Percentiles rank a stretch among this genome's conserved stretches.
phyloP scores from a whole-genome alignment of 2,888 invertebrate genomes.

The Rhopalosiphum nymphaeae region DNA sequence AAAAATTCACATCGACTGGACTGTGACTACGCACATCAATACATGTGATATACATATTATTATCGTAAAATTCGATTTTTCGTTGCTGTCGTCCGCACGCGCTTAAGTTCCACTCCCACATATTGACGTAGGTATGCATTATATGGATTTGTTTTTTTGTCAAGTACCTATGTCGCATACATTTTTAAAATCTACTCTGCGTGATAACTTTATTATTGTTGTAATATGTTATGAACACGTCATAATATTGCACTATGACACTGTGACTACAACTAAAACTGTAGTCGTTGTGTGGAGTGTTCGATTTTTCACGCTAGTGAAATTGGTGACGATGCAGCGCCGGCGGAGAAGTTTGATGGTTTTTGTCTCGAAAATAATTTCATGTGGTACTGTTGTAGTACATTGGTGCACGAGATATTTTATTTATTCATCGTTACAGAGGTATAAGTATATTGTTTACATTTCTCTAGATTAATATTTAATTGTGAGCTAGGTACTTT shows the following conservation, averaged over 20 bases:
- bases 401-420: background rate
- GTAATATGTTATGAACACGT: background rate
- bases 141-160: background rate
- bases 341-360: background rate
- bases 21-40: background rate
- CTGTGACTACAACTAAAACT: background rate
- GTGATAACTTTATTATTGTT: background rate
- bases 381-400: background rate
- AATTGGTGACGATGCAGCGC: background rate
- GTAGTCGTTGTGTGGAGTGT: background rate
- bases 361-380: background rate
- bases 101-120: background rate
- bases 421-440: background rate
- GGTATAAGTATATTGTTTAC: background rate
- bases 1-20: background rate
- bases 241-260: background rate
- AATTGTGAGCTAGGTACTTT: background rate
- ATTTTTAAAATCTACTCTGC: background rate
- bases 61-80: background rate
- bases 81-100: background rate
- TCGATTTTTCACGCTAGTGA: background rate
- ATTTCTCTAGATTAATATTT: constrained; percentile 16
- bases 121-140: background rate
- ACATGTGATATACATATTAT: too few species aligned
- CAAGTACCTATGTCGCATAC: background rate